These are phyloP conservation scores for Thamnophis elegans DNA, from an alignment of 2,797 vertebrate species.

Conservation along the genomic window DNA sequence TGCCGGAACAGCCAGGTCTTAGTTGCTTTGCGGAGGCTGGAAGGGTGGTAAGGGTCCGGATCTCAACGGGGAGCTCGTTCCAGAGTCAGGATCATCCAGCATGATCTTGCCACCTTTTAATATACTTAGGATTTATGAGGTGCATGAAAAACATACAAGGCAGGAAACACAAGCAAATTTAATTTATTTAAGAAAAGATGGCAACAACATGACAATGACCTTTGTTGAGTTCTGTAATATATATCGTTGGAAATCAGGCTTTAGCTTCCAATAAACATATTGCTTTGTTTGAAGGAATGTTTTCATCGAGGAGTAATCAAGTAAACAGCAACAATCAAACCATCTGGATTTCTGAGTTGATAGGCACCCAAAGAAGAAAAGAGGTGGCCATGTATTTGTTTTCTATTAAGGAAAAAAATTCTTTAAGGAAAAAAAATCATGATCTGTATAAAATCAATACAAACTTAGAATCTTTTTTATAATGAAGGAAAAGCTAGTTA, in stretches of 20 bases:
- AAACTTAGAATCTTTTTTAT: constrained; percentile 23
- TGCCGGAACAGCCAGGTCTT: too few relatives aligned
- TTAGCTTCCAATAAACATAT: accelerated
- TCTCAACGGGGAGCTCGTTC: too few relatives aligned
- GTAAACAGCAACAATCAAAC: not conserved
- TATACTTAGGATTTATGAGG: not conserved
- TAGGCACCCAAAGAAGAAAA: constrained; percentile 24
- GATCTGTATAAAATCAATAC: not conserved
- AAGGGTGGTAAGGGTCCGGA: too few relatives aligned
- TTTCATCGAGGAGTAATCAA: accelerated
- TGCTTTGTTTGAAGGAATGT: not conserved
- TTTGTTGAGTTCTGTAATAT: not conserved
- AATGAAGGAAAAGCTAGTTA: constrained; percentile 12
- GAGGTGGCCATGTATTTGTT: not conserved
- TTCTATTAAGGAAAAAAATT: not conserved
- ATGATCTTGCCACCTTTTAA: not conserved
- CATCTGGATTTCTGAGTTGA: constrained; percentile 48
- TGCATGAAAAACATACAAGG: constrained; percentile 3
- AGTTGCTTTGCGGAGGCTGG: too few relatives aligned
- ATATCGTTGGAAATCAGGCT: accelerated
- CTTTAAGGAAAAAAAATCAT: not conserved
- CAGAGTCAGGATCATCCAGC: not conserved
- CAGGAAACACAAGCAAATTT: not conserved
- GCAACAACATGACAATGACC: accelerated
- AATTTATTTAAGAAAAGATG: not conserved